phyloP scores from a whole-genome alignment of 2,113 vertebrate species.

The Oryzias javanicus region DNA sequence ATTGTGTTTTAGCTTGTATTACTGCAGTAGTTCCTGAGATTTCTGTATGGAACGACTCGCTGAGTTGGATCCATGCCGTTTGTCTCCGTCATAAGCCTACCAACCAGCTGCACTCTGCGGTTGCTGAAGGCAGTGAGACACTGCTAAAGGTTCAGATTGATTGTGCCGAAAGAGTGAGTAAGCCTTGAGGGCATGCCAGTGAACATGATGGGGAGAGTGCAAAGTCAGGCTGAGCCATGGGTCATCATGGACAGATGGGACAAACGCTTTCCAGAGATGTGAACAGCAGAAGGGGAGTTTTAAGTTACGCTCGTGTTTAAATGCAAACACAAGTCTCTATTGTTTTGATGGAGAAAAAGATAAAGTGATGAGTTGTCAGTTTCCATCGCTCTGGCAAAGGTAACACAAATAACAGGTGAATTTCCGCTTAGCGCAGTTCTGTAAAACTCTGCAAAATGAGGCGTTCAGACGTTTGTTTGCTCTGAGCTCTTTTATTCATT shows the following conservation, averaged over 20 bases:
- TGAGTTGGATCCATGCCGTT: conserved; percentile 36
- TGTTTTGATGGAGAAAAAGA: neutral
- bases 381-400: neutral
- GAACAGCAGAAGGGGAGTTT: neutral
- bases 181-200: conserved; percentile 29
- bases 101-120: conserved; percentile 48
- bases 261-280: conserved; percentile 8
- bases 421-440: conserved; percentile 1
- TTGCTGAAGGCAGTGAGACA: conserved; percentile 27
- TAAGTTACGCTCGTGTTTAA: neutral
- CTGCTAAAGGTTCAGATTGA: conserved; percentile 34
- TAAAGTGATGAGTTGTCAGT: conserved; percentile 5
- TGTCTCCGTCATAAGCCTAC: conserved; percentile 44
- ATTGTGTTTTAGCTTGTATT: neutral
- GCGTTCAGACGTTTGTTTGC: conserved; percentile 11
- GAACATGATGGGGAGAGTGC: conserved; percentile 38
- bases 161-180: conserved; percentile 20
- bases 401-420: conserved; percentile 19
- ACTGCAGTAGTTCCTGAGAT: neutral
- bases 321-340: neutral
- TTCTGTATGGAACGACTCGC: conserved; percentile 20
- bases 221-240: neutral
- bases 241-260: conserved; percentile 44
- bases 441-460: conserved; percentile 5
- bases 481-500: conserved; percentile 28